Percentiles rank a stretch among this genome's conserved stretches.
Evolutionary conservation across 2,888 invertebrate genomes (phyloP).

Genomic region (Zelleria hepariella): DNA sequence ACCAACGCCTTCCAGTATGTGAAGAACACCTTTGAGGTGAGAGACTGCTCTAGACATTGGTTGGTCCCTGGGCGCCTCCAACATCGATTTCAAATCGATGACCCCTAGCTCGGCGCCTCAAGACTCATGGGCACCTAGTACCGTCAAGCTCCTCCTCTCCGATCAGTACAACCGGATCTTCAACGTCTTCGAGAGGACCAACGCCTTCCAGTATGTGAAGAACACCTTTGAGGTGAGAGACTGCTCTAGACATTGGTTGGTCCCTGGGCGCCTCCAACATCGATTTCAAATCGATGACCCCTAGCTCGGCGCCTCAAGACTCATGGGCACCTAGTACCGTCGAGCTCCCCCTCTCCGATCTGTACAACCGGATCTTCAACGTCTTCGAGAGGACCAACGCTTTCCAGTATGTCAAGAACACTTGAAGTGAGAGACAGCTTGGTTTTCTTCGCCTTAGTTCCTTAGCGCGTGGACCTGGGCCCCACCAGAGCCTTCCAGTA

Average conservation of each 20-base stretch:
- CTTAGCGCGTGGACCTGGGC: too few species aligned
- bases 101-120: slow-evolving; percentile 29
- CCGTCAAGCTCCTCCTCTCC: slow-evolving; percentile 44
- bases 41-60: too few species aligned
- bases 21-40: slow-evolving; percentile 32
- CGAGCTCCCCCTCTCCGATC: slow-evolving; percentile 52
- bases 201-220: slow-evolving; percentile 60
- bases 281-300: too few species aligned
- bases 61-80: too few species aligned
- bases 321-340: too few species aligned
- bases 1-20: slow-evolving; percentile 67
- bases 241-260: too few species aligned
- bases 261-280: too few species aligned
- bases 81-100: too few species aligned
- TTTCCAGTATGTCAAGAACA: slow-evolving; percentile 49
- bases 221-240: slow-evolving; percentile 34
- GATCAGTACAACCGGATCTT: slow-evolving; percentile 66
- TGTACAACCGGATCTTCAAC: slow-evolving; percentile 65
- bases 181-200: slow-evolving; percentile 64
- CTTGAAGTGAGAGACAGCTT: too few species aligned
- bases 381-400: slow-evolving; percentile 65
- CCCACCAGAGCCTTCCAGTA: too few species aligned
- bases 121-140: too few species aligned
- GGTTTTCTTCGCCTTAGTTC: too few species aligned
- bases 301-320: neutral